Conservation (phyloP, 2,797 vertebrate genomes). For the Threskiornis aethiopicus region DNA sequence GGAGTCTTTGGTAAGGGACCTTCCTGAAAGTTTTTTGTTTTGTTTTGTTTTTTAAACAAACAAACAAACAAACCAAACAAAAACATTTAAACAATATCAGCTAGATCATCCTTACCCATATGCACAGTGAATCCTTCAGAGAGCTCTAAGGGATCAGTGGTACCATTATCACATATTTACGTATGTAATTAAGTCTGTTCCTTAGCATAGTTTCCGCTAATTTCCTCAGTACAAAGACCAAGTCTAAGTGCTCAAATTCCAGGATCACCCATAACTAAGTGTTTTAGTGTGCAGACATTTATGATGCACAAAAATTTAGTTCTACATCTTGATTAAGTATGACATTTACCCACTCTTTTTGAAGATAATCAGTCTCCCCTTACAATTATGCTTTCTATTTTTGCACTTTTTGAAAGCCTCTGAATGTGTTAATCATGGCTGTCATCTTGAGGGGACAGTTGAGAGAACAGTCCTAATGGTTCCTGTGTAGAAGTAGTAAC, state of each 20-base stretch:
- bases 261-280: neutral
- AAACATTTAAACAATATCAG: neutral
- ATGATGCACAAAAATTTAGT: neutral
- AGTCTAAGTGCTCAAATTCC: neutral
- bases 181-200: neutral
- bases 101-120: neutral
- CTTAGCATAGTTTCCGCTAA: neutral
- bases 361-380: neutral
- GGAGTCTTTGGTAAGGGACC: neutral
- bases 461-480: neutral
- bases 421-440: neutral
- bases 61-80: too few relatives aligned
- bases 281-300: neutral
- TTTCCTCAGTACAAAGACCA: neutral
- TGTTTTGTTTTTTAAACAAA: too few relatives aligned
- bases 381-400: neutral
- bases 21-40: neutral
- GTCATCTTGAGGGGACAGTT: neutral
- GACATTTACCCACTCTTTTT: neutral
- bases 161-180: neutral
- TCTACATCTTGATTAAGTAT: neutral
- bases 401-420: neutral
- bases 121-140: neutral
- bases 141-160: neutral
- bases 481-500: neutral